Evolutionary conservation across 2,797 vertebrate species (phyloP).

Genomic region (Bradypodion ventrale): DNA sequence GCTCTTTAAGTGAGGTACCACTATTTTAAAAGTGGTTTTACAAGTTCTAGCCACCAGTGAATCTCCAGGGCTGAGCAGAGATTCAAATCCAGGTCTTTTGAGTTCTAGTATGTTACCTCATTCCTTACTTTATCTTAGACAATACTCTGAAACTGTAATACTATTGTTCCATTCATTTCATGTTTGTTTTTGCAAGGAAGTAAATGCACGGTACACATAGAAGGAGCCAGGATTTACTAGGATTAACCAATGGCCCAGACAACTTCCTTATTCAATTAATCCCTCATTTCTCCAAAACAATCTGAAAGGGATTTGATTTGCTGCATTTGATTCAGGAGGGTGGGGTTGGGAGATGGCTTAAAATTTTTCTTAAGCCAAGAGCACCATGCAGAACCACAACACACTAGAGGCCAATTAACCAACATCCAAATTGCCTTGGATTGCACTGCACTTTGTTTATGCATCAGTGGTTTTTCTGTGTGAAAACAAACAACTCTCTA

Average conservation of each 20-base stretch:
- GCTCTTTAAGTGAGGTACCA: too few relatives aligned
- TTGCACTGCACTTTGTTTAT: slow-evolving; percentile 36
- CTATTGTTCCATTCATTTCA: not conserved
- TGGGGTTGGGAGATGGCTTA: not conserved
- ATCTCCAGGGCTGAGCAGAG: too few relatives aligned
- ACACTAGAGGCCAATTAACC: slow-evolving; percentile 46
- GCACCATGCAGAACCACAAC: not conserved
- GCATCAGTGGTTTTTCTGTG: not conserved
- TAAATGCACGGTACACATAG: not conserved
- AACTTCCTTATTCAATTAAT: slow-evolving; percentile 2
- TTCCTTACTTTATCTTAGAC: not conserved
- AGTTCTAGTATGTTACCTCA: too few relatives aligned
- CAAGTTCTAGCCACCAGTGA: too few relatives aligned
- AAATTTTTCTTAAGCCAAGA: slow-evolving; percentile 9
- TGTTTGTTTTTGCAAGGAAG: slow-evolving; percentile 22
- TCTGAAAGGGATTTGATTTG: not conserved
- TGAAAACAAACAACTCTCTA: slow-evolving; percentile 35
- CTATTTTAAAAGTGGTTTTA: too few relatives aligned
- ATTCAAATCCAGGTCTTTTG: too few relatives aligned
- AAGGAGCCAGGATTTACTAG: slow-evolving; percentile 36
- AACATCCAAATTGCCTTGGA: slow-evolving; percentile 23
- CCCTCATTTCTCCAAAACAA: slow-evolving; percentile 22
- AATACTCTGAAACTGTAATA: not conserved
- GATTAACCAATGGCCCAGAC: slow-evolving; percentile 31
- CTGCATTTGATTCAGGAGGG: not conserved